phyloP scores from a whole-genome alignment of 2,113 vertebrate genomes.

The Balaeniceps rex region DNA sequence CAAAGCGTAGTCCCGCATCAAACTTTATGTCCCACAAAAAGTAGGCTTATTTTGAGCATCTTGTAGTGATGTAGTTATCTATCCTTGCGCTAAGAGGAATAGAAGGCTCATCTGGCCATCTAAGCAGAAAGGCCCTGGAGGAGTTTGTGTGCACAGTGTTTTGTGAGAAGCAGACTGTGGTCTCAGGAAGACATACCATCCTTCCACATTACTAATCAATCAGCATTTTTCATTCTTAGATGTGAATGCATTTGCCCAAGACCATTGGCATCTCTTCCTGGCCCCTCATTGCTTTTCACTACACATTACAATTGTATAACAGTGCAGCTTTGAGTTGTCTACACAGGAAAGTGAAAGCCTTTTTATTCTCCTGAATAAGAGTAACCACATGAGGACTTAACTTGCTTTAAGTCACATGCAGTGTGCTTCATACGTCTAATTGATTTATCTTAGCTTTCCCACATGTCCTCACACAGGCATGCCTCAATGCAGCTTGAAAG shows the following conservation, averaged over 20 bases:
- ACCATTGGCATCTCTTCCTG: background rate
- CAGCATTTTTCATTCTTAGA: background rate
- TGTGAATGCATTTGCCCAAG: background rate
- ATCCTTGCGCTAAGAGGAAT: background rate
- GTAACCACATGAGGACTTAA: conserved; percentile 18
- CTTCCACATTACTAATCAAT: background rate
- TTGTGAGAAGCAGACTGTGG: background rate
- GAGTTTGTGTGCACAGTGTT: background rate
- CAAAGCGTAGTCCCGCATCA: background rate
- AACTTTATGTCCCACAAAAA: background rate
- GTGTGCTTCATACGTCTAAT: conserved; percentile 24
- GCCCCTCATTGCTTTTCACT: background rate
- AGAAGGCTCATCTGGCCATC: background rate
- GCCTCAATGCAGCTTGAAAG: background rate
- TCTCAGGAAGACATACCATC: background rate
- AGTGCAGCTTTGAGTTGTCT: background rate
- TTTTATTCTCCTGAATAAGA: background rate
- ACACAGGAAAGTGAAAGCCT: background rate
- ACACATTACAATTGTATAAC: background rate
- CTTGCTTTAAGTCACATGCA: background rate
- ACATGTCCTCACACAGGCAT: background rate
- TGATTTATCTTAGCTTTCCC: conserved; percentile 50
- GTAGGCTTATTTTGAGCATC: background rate
- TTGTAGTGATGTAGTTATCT: background rate
- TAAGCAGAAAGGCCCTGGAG: background rate